These are phyloP conservation scores for Pedetes capensis DNA, from an alignment of 2,113 vertebrate species.

Conservation along the genomic window DNA sequence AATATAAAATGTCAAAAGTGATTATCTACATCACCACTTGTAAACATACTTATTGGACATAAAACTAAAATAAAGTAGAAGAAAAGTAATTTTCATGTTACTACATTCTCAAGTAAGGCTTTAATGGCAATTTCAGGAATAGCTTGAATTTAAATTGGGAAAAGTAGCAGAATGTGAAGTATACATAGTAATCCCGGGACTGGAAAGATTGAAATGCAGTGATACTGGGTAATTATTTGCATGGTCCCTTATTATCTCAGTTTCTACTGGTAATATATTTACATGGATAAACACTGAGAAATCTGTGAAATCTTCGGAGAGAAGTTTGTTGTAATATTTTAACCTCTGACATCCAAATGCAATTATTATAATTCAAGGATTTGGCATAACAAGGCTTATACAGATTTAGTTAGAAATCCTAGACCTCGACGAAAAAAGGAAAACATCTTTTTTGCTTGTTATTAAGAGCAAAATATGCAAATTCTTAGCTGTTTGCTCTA, in stretches of 20 bases:
- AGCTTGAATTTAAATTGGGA: constrained; percentile 51
- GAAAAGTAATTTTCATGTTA: constrained; percentile 54
- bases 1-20: not conserved
- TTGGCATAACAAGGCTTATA: not conserved
- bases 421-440: not conserved
- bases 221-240: constrained; percentile 8
- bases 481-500: not conserved
- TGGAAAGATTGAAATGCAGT: constrained; percentile 27
- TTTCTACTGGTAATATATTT: constrained; percentile 45
- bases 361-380: constrained; percentile 5
- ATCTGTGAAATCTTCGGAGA: constrained; percentile 11
- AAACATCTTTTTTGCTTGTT: not conserved
- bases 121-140: constrained; percentile 42
- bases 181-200: not conserved
- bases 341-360: not conserved
- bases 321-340: constrained; percentile 27
- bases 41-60: constrained; percentile 27
- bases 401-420: not conserved
- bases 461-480: not conserved
- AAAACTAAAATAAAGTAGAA: constrained; percentile 55
- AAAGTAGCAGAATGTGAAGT: constrained; percentile 41
- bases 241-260: constrained; percentile 42
- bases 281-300: constrained; percentile 7
- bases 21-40: not conserved
- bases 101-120: constrained; percentile 25